phyloP scores from a whole-genome alignment of 1,140 invertebrate species.

The Rhopalosiphum padi region DNA sequence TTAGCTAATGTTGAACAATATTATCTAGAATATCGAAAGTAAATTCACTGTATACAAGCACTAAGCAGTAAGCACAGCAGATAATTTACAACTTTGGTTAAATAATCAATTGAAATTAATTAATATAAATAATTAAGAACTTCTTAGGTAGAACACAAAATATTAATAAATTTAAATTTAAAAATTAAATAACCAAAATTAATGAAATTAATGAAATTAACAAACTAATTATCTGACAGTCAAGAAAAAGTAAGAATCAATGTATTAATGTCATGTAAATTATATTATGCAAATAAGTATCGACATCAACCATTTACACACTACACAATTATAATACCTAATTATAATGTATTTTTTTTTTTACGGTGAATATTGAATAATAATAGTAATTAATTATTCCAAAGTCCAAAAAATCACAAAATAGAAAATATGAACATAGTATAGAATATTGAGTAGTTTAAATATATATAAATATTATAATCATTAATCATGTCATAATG shows the following conservation, averaged over 20 bases:
- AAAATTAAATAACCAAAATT: neutral
- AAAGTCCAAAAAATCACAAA: too few relatives aligned
- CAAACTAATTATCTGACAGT: neutral
- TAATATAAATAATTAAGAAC: neutral
- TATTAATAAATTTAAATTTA: neutral
- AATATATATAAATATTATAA: too few relatives aligned
- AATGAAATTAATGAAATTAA: too few relatives aligned
- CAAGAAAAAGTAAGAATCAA: neutral
- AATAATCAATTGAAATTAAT: neutral
- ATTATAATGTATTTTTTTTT: neutral
- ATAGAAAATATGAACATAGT: too few relatives aligned
- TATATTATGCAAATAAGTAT: neutral
- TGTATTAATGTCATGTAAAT: neutral
- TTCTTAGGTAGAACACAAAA: neutral
- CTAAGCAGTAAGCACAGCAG: neutral
- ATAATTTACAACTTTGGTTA: neutral
- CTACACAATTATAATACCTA: neutral
- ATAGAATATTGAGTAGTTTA: too few relatives aligned
- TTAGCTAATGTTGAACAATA: neutral
- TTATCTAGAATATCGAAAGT: neutral
- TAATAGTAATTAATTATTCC: too few relatives aligned
- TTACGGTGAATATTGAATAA: too few relatives aligned
- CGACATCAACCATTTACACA: neutral
- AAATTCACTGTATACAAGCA: neutral
- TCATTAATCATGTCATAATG: too few relatives aligned